phyloP scores from a whole-genome alignment of 2,797 vertebrate genomes.

The Apodemus agrarius region DNA sequence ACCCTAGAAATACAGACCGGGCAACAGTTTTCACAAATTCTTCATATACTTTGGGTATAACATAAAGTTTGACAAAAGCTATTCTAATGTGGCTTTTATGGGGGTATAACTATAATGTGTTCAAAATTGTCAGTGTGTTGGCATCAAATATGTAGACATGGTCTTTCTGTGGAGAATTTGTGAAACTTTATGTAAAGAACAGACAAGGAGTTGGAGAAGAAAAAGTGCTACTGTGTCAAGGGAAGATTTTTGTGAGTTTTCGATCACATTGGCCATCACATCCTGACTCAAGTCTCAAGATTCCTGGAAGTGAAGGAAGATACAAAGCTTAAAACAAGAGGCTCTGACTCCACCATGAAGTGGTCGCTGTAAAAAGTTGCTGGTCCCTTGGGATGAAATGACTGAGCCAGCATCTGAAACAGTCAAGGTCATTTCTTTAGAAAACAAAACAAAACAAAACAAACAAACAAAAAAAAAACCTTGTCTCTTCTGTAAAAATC shows the following conservation, averaged over 20 bases:
- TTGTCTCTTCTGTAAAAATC: neutral
- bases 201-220: slow-evolving; percentile 10
- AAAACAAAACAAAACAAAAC: neutral
- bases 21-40: neutral
- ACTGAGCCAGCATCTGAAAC: neutral
- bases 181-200: neutral
- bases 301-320: neutral
- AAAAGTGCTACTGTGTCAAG: neutral
- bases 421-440: neutral
- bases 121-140: neutral
- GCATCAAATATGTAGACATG: neutral
- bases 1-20: neutral
- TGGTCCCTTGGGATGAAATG: neutral
- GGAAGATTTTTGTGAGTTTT: neutral
- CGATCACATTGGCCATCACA: neutral
- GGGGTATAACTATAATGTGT: neutral
- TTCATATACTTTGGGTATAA: neutral
- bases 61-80: neutral
- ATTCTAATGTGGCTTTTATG: neutral
- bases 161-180: neutral
- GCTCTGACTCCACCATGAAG: neutral
- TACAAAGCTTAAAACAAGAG: neutral
- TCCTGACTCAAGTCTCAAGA: slow-evolving; percentile 6
- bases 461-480: too few species aligned
- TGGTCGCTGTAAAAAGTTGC: neutral